Evolutionary conservation across 2,888 invertebrate species (phyloP).

Genomic region (Caradrina clavipalpis): DNA sequence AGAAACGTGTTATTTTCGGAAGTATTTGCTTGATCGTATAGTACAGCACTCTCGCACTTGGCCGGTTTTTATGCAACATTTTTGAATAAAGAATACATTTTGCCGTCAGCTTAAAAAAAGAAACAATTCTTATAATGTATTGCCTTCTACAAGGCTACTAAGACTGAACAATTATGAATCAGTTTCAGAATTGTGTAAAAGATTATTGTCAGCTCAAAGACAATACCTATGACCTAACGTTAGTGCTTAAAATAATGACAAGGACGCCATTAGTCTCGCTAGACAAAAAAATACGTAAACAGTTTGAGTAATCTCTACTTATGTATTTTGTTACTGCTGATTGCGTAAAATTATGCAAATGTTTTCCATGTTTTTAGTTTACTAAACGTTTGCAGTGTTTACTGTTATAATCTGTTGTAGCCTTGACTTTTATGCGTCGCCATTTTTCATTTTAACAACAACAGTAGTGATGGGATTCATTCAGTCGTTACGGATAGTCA

Average conservation of each 20-base stretch:
- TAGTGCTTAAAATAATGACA: slow-evolving; percentile 40
- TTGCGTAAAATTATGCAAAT: slow-evolving; percentile 12
- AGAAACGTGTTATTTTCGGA: too few relatives aligned
- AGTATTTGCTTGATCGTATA: too few relatives aligned
- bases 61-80: too few relatives aligned
- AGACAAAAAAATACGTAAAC: slow-evolving; percentile 13
- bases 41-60: too few relatives aligned
- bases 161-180: too few relatives aligned
- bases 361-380: slow-evolving; percentile 38
- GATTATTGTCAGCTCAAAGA: not conserved
- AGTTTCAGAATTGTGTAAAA: not conserved
- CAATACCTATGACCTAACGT: slow-evolving; percentile 10
- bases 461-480: slow-evolving; percentile 34
- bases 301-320: not conserved
- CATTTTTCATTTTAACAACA: slow-evolving; percentile 39
- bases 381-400: slow-evolving; percentile 22
- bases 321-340: not conserved
- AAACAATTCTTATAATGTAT: too few relatives aligned
- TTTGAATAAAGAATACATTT: not conserved
- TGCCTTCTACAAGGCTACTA: too few relatives aligned
- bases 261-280: slow-evolving; percentile 32
- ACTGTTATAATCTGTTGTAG: slow-evolving; percentile 44
- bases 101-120: not conserved
- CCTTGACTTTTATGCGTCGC: slow-evolving; percentile 56
- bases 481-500: too few relatives aligned